A percentile compares a stretch with the other conserved stretches of the same genome.
Conservation (phyloP, 2,113 vertebrate species). For the Isurus oxyrinchus region DNA sequence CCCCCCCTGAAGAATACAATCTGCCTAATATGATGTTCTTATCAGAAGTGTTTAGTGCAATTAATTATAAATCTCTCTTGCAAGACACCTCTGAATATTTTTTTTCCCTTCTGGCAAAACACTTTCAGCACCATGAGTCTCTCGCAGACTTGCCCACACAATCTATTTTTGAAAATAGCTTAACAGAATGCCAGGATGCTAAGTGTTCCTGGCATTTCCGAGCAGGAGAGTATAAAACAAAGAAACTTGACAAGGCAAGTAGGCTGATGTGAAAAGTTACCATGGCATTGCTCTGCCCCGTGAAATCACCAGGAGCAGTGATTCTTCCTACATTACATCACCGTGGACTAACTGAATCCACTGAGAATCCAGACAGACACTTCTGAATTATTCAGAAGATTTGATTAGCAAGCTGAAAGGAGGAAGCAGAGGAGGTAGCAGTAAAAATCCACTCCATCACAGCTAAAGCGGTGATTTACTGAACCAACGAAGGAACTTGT, state of each 20-base stretch:
- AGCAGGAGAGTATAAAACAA: neutral
- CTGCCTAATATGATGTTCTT: neutral
- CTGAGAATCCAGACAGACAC: conserved; percentile 31
- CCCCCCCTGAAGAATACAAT: neutral
- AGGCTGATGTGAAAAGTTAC: neutral
- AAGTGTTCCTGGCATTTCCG: neutral
- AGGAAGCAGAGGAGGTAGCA: conserved; percentile 13
- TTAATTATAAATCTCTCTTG: conserved; percentile 1
- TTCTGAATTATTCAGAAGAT: conserved; percentile 1
- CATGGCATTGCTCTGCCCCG: neutral
- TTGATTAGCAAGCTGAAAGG: neutral
- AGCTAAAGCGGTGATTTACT: neutral
- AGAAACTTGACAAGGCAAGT: neutral
- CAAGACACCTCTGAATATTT: neutral
- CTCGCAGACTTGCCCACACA: neutral
- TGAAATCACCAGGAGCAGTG: neutral
- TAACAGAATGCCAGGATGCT: neutral
- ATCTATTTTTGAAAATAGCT: neutral
- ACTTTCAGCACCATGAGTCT: neutral
- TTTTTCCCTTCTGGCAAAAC: neutral
- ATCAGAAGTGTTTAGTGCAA: neutral
- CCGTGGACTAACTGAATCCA: conserved; percentile 37
- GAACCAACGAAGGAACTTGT: neutral
- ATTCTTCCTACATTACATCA: neutral
- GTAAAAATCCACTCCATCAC: conserved; percentile 18